Evolutionary conservation across 2,113 vertebrate genomes (phyloP).

Genomic region (Podarcis muralis): DNA sequence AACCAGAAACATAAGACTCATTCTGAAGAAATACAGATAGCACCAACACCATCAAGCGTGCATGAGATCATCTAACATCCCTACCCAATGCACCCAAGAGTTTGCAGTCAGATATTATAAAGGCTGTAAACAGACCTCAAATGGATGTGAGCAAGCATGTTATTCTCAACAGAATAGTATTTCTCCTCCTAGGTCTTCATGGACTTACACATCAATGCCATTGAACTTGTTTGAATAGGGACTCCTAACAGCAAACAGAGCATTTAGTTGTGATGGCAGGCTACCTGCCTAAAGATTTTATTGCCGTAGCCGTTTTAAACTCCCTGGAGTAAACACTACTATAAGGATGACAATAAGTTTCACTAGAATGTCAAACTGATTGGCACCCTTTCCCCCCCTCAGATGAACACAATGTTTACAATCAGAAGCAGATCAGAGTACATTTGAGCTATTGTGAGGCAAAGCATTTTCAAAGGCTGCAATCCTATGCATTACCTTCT

Average conservation of each 20-base stretch:
- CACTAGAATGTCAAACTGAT: constrained; percentile 26
- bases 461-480: not conserved
- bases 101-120: constrained; percentile 5
- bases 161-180: constrained; percentile 16
- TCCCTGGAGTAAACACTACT: not conserved
- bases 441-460: not conserved
- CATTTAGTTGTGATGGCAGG: constrained; percentile 51
- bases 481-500: not conserved
- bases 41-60: constrained; percentile 27
- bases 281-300: constrained; percentile 20
- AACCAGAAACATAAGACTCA: constrained; percentile 45
- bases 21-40: constrained; percentile 46
- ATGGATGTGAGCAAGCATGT: constrained; percentile 30
- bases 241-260: constrained; percentile 48
- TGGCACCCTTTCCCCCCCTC: not conserved
- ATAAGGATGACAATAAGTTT: constrained; percentile 13
- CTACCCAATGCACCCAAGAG: not conserved
- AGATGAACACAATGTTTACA: not conserved
- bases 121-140: constrained; percentile 47
- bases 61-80: constrained; percentile 26
- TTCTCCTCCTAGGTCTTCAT: constrained; percentile 27
- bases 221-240: constrained; percentile 44
- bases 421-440: not conserved
- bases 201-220: constrained; percentile 22
- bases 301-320: constrained; percentile 25